phyloP scores from a whole-genome alignment of 2,888 invertebrate genomes.

The Ommatoiulus sabulosus region DNA sequence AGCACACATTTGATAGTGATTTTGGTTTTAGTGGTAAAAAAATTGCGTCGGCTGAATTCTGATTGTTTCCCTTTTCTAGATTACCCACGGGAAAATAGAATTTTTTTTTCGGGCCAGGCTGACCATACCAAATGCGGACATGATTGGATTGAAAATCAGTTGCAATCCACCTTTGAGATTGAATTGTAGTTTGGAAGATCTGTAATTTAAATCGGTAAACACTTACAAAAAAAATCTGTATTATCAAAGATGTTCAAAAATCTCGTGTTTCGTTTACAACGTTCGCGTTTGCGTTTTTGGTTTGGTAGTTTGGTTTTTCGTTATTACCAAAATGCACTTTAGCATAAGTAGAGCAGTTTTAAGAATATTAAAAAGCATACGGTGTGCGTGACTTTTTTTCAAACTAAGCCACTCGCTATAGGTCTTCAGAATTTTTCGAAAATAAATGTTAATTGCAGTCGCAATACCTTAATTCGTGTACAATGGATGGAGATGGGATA shows the following conservation, averaged over 20 bases:
- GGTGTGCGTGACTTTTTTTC: too few species aligned
- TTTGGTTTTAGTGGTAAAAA: neutral
- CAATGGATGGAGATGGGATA: slow-evolving; percentile 45
- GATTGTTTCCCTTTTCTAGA: slow-evolving; percentile 20
- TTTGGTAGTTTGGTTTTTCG: too few species aligned
- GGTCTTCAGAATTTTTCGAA: neutral
- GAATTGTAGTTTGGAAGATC: neutral
- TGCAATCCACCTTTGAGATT: neutral
- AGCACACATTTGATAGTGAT: neutral
- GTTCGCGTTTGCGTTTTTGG: too few species aligned
- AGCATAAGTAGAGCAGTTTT: too few species aligned
- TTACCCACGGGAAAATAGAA: slow-evolving; percentile 9
- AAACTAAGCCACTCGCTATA: too few species aligned
- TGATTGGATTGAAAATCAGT: slow-evolving; percentile 32
- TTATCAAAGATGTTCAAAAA: too few species aligned
- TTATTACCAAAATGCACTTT: too few species aligned
- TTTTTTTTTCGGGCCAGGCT: neutral
- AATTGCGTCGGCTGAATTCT: slow-evolving; percentile 7
- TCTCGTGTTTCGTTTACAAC: too few species aligned
- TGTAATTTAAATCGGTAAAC: neutral
- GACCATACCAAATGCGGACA: neutral
- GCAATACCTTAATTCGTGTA: slow-evolving; percentile 50
- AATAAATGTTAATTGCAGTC: neutral
- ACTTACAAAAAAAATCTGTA: neutral
- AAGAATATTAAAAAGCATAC: too few species aligned